phyloP scores from a whole-genome alignment of 2,113 vertebrate species.

The Poeciliopsis retropinna region DNA sequence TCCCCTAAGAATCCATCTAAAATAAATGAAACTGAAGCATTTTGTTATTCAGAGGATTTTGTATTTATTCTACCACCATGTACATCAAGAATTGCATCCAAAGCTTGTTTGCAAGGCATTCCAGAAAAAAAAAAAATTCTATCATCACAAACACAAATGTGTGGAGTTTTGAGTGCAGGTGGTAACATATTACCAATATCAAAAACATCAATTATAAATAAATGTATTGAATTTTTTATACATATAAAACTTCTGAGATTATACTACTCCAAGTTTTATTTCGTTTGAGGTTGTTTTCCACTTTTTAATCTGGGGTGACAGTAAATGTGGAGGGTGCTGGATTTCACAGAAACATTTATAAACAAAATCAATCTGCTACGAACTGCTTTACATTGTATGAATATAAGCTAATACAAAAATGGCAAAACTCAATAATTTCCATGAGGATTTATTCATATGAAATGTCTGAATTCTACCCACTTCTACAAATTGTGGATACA shows the following conservation, averaged over 20 bases:
- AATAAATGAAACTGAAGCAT: neutral
- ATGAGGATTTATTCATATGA: neutral
- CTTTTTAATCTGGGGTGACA: neutral
- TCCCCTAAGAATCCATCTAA: neutral
- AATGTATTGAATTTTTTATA: no score
- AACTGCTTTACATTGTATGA: neutral
- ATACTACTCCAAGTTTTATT: neutral
- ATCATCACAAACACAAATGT: neutral
- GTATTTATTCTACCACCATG: neutral
- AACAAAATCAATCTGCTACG: neutral
- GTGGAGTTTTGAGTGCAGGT: neutral
- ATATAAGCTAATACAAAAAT: conserved; percentile 7
- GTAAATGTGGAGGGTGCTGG: neutral
- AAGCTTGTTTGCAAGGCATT: neutral
- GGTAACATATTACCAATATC: neutral
- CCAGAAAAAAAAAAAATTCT: neutral
- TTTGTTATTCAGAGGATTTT: neutral
- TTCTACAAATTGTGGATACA: neutral
- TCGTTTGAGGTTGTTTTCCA: neutral
- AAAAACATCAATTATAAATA: no score
- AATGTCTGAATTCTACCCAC: neutral
- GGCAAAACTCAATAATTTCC: neutral
- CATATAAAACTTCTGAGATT: neutral
- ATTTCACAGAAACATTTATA: neutral
- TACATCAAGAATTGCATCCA: neutral